A percentile compares a stretch with the other conserved stretches of the same genome.
Evolutionary conservation across 2,888 invertebrate species (phyloP).

Genomic region (Phaonia tiefii): DNA sequence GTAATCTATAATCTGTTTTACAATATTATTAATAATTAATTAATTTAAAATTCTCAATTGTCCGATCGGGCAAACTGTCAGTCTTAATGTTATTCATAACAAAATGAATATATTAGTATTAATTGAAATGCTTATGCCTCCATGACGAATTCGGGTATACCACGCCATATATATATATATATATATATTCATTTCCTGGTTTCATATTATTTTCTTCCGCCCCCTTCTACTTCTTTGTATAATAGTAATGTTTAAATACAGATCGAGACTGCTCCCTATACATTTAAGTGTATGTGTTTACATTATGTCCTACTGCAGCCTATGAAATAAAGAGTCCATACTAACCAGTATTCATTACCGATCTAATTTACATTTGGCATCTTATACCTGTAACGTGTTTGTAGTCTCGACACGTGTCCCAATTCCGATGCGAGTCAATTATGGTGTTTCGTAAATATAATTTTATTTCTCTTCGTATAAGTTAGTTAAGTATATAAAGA

Average conservation of each 20-base stretch:
- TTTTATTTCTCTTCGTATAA: background rate
- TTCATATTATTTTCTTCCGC: background rate
- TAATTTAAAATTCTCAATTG: background rate
- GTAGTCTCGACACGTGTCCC: background rate
- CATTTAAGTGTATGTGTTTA: background rate
- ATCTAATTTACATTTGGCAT: too few relatives aligned
- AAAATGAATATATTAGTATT: background rate
- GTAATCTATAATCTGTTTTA: background rate
- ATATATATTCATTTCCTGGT: background rate
- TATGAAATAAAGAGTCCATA: background rate
- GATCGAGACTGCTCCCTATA: conserved; percentile 4
- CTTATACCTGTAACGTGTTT: too few relatives aligned
- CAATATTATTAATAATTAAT: conserved; percentile 16
- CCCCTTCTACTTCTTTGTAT: background rate
- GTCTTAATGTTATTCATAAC: conserved; percentile 3
- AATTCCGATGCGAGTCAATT: background rate
- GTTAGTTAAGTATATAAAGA: background rate
- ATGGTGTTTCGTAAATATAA: background rate
- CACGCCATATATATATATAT: background rate
- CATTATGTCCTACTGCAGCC: background rate
- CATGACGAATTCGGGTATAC: background rate
- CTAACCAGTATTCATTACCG: conserved; percentile 5
- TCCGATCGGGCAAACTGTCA: conserved; percentile 22
- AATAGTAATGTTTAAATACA: background rate
- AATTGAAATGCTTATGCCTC: background rate